phyloP scores from a whole-genome alignment of 1,140 invertebrate species.

The Drosophila leontia region DNA sequence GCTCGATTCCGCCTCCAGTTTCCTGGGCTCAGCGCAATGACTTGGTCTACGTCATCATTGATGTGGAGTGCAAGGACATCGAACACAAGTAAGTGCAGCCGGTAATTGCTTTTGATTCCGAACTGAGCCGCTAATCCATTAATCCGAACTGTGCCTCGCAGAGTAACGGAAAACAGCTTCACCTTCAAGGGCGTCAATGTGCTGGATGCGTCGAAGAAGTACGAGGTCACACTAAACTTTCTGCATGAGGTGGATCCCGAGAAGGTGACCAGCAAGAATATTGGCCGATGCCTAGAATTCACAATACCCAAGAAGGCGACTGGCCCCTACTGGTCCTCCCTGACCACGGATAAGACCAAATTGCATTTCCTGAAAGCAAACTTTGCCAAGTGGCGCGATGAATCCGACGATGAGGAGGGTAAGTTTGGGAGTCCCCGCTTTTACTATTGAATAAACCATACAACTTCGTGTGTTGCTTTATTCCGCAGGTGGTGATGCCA shows the following conservation, averaged over 20 bases:
- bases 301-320: constrained; percentile 86
- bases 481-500: constrained; percentile 34
- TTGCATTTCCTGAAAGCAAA: constrained; percentile 98
- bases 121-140: not conserved
- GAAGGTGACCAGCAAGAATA: constrained; percentile 89
- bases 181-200: constrained; percentile 93
- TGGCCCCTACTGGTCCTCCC: constrained; percentile 93
- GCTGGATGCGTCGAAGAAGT: constrained; percentile 92
- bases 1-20: constrained; percentile 91
- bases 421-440: not conserved
- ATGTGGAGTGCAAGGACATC: constrained; percentile 95
- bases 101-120: not conserved
- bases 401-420: constrained; percentile 89
- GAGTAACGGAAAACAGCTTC: constrained; percentile 91
- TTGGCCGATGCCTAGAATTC: constrained; percentile 92
- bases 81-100: constrained; percentile 87
- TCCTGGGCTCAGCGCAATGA: constrained; percentile 96
- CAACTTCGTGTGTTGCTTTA: not conserved
- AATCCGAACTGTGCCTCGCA: constrained; percentile 45
- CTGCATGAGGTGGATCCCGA: constrained; percentile 93
- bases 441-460: not conserved
- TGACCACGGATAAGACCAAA: constrained; percentile 95
- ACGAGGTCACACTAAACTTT: constrained; percentile 94
- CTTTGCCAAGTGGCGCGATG: constrained; percentile 98
- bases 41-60: constrained; percentile 93